phyloP scores from a whole-genome alignment of 1,140 invertebrate species.

The Pachypeltis micranthus region DNA sequence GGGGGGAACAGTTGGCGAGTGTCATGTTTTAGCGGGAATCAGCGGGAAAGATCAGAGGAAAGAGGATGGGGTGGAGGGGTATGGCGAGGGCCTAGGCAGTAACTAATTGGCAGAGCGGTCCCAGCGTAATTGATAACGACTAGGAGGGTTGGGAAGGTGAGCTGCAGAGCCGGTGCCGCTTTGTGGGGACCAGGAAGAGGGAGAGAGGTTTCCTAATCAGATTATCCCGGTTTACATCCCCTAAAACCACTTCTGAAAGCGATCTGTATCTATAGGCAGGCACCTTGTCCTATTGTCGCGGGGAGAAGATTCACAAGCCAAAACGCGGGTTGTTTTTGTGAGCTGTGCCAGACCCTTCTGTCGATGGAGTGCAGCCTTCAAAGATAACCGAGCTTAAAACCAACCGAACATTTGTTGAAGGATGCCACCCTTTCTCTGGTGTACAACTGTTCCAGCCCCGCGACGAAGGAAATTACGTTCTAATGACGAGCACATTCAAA shows the following conservation, averaged over 20 bases:
- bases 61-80: too few relatives aligned
- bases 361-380: too few relatives aligned
- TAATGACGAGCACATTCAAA: too few relatives aligned
- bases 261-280: neutral
- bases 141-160: neutral
- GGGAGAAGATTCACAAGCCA: neutral
- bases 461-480: too few relatives aligned
- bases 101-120: conserved; percentile 7
- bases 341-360: too few relatives aligned
- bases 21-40: neutral
- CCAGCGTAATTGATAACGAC: conserved; percentile 2
- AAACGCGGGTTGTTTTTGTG: too few relatives aligned
- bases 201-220: neutral
- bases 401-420: too few relatives aligned
- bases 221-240: conserved; percentile 8
- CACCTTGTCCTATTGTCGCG: neutral
- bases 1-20: neutral
- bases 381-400: too few relatives aligned
- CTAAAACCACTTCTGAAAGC: conserved; percentile 9
- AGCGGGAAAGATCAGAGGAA: neutral
- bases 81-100: neutral
- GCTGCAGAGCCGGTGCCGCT: neutral
- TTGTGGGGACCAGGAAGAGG: neutral
- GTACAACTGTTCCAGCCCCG: too few relatives aligned
- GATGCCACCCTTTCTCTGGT: too few relatives aligned